A percentile compares a stretch with the other conserved stretches of the same genome.
Conservation (phyloP, 2,888 invertebrate species). For the Drosophila fungiperda region DNA sequence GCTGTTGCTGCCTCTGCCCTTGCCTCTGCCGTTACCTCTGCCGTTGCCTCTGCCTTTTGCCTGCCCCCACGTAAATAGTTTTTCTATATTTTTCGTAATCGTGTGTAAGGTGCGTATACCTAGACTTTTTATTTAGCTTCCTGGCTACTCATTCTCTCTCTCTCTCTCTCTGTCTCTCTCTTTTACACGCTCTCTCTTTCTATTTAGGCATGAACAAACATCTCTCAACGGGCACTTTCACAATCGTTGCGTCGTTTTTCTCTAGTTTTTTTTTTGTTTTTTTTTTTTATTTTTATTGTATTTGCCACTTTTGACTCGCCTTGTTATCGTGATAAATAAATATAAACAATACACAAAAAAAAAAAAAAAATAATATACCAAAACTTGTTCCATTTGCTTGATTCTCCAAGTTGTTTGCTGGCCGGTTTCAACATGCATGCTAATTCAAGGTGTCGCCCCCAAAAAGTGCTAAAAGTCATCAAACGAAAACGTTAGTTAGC, state of each 20-base stretch:
- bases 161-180: not conserved
- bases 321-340: constrained; percentile 52
- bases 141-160: not conserved
- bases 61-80: constrained; percentile 17
- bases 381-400: constrained; percentile 15
- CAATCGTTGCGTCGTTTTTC: constrained; percentile 23
- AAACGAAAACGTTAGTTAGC: constrained; percentile 1
- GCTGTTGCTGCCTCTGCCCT: not conserved
- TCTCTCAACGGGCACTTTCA: constrained; percentile 39
- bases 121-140: constrained; percentile 11
- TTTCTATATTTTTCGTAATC: constrained; percentile 23
- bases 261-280: not conserved
- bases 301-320: constrained; percentile 10
- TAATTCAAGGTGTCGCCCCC: constrained; percentile 18
- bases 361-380: not conserved
- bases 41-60: not conserved
- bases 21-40: too few species aligned
- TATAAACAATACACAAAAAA: constrained; percentile 40
- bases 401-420: constrained; percentile 15
- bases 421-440: constrained; percentile 2
- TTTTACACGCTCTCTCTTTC: not conserved
- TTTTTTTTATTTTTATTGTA: not conserved
- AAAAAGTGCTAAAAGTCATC: constrained; percentile 28
- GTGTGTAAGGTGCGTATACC: constrained; percentile 12
- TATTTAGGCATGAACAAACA: constrained; percentile 2